These are phyloP conservation scores for Parnassius glacialis DNA, from an alignment of 2,888 invertebrate species.

Conservation along the genomic window DNA sequence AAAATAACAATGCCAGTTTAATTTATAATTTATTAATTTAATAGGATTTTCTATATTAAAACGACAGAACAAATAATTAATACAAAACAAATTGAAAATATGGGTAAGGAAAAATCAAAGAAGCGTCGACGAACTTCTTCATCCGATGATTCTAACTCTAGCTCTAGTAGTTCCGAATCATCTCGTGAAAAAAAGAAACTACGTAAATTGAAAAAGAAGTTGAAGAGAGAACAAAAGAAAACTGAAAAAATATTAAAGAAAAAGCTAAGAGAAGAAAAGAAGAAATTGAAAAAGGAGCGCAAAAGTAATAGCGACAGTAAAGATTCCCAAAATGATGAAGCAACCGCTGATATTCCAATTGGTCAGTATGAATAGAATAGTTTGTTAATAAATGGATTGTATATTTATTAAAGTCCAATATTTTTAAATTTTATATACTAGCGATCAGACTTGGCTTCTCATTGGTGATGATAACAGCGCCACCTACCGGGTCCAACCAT, in stretches of 20 bases:
- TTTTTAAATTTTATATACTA: no score
- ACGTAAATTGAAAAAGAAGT: constrained; percentile 78
- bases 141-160: constrained; percentile 50
- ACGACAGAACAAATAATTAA: no score
- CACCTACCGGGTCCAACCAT: no score
- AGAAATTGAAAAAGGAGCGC: constrained; percentile 58
- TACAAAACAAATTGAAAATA: constrained; percentile 28
- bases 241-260: constrained; percentile 76
- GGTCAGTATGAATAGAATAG: constrained; percentile 41
- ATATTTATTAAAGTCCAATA: no score
- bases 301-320: constrained; percentile 48
- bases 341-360: constrained; percentile 67
- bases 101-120: constrained; percentile 72
- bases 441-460: no score
- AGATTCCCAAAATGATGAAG: constrained; percentile 41
- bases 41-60: no score
- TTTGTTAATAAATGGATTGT: background rate
- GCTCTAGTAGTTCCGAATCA: constrained; percentile 68
- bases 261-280: constrained; percentile 73
- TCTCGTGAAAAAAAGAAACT: constrained; percentile 75
- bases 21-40: no score
- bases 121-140: constrained; percentile 55
- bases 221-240: constrained; percentile 77
- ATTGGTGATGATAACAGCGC: no score
- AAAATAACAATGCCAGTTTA: no score